phyloP scores from a whole-genome alignment of 1,140 invertebrate species.

The Pseudomyrmex dendroicus region DNA sequence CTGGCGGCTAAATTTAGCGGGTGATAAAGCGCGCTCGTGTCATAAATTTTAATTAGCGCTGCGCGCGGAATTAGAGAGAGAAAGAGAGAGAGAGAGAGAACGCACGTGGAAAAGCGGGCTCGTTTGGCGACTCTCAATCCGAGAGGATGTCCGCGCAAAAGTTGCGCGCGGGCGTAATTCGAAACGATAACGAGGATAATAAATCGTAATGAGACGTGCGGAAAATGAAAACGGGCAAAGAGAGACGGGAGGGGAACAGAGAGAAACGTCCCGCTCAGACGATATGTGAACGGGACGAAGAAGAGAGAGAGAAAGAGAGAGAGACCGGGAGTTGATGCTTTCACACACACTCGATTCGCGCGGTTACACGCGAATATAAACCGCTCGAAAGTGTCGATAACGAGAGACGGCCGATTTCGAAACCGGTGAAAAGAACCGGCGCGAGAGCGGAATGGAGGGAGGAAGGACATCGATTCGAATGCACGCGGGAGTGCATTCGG shows the following conservation, averaged over 20 bases:
- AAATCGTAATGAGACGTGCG: slow-evolving; percentile 52
- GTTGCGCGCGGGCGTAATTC: slow-evolving; percentile 25
- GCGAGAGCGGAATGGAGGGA: no score
- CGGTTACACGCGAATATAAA: slow-evolving; percentile 53
- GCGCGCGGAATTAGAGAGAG: no score
- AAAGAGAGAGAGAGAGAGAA: neutral
- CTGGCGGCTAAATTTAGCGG: slow-evolving; percentile 42
- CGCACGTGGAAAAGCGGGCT: slow-evolving; percentile 8
- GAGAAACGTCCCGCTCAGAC: slow-evolving; percentile 11
- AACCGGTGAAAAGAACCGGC: slow-evolving; percentile 41
- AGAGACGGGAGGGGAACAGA: neutral
- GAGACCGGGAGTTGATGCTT: neutral
- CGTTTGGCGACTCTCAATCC: slow-evolving; percentile 14
- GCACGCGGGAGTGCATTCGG: slow-evolving; percentile 31
- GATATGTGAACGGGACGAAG: neutral
- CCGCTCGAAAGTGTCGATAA: slow-evolving; percentile 41
- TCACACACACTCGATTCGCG: slow-evolving; percentile 34
- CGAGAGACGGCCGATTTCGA: slow-evolving; percentile 39
- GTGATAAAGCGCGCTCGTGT: slow-evolving; percentile 38
- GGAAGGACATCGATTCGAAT: slow-evolving; percentile 62
- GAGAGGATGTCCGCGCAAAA: neutral
- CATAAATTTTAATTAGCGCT: slow-evolving; percentile 44
- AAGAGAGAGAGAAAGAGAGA: neutral
- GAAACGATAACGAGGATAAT: slow-evolving; percentile 34
- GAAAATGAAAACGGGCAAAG: neutral